Percentiles rank a stretch among this genome's conserved stretches.
Evolutionary conservation across 1,140 invertebrate genomes (phyloP).

Genomic region (Pseudomyrmex dendroicus): DNA sequence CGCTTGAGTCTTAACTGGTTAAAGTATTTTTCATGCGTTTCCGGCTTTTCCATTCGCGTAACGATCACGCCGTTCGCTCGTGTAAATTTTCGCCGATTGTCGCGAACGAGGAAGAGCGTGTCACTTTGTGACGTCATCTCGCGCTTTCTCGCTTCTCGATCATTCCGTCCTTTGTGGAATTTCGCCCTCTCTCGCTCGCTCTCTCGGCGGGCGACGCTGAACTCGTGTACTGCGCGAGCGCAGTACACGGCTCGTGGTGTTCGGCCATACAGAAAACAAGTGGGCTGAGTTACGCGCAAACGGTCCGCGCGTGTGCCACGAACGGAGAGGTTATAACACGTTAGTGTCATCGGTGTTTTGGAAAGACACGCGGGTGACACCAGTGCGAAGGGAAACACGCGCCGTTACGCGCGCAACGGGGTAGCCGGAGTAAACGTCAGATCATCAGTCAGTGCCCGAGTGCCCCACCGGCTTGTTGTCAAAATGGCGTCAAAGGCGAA

Average conservation of each 20-base stretch:
- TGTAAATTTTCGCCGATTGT: conserved; percentile 24
- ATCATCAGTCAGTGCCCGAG: conserved; percentile 58
- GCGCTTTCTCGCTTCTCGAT: too few relatives aligned
- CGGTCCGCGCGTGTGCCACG: conserved; percentile 35
- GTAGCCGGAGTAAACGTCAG: conserved; percentile 62
- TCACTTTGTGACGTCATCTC: background rate
- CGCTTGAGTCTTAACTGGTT: too few relatives aligned
- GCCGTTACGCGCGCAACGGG: conserved; percentile 62
- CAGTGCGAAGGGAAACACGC: conserved; percentile 29
- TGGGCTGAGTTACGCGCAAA: conserved; percentile 42
- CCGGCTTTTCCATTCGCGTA: background rate
- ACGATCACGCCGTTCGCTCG: conserved; percentile 25
- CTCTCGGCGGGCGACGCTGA: background rate
- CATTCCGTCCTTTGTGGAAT: too few relatives aligned
- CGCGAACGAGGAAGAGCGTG: background rate
- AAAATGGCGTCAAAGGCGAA: conserved; percentile 83
- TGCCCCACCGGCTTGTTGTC: conserved; percentile 78
- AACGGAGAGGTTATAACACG: background rate
- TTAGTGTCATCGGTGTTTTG: conserved; percentile 6
- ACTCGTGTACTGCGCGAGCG: background rate
- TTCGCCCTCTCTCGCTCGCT: background rate
- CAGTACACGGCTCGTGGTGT: background rate
- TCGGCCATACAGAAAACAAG: conserved; percentile 1
- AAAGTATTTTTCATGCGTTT: too few relatives aligned
- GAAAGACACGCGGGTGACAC: background rate